Conservation (phyloP, 2,113 vertebrate genomes). For the Phaethornis superciliosus region DNA sequence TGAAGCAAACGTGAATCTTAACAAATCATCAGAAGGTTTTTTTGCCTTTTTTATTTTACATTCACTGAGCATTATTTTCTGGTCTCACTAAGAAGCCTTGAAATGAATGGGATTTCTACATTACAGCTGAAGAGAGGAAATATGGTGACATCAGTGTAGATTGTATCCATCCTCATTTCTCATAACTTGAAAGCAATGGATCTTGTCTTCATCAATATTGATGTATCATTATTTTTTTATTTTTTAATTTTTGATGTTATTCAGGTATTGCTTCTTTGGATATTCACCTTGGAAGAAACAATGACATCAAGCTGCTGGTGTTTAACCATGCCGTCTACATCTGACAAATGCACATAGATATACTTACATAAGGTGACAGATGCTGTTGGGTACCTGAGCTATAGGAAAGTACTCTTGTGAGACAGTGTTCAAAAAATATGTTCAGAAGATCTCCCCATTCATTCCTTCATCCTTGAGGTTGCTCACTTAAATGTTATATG, state of each 20-base stretch:
- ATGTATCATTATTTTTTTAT: background rate
- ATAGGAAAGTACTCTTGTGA: background rate
- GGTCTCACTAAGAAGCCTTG: background rate
- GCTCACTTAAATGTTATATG: background rate
- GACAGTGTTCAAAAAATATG: background rate
- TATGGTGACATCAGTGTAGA: background rate
- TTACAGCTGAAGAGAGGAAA: background rate
- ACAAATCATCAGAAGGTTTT: background rate
- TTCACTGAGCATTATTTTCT: background rate
- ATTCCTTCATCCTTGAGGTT: background rate
- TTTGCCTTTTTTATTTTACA: background rate
- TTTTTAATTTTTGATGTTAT: background rate
- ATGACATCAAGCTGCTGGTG: background rate
- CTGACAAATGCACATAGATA: background rate
- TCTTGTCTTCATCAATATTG: background rate
- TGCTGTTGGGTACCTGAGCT: background rate
- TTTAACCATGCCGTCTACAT: background rate
- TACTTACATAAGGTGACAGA: background rate
- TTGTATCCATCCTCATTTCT: background rate
- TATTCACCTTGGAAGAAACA: background rate
- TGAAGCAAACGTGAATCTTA: background rate
- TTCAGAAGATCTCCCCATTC: background rate
- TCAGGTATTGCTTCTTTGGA: background rate
- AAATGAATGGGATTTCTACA: background rate
- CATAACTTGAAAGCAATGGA: background rate